A percentile compares a stretch with the other conserved stretches of the same genome.
Evolutionary conservation across 2,113 vertebrate species (phyloP).

Genomic region (Tricholaema leucomelas): DNA sequence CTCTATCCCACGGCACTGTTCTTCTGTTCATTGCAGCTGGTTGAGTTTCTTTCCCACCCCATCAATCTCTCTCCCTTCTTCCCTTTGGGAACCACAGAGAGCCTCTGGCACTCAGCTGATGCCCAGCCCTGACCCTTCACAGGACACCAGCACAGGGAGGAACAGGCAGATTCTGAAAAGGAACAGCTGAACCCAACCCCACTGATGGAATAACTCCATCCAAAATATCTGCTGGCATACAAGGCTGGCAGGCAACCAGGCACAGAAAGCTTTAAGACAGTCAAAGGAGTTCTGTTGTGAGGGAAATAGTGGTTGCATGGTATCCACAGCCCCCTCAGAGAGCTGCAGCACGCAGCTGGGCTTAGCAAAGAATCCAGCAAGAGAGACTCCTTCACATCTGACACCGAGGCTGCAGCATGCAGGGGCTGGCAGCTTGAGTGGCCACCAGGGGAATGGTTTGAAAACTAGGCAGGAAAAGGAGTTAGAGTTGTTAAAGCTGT

Average conservation of each 20-base stretch:
- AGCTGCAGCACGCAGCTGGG: not conserved
- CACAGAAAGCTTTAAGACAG: not conserved
- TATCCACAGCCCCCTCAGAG: not conserved
- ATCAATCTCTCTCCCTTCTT: too few species aligned
- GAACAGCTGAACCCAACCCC: not conserved
- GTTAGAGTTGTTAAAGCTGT: too few species aligned
- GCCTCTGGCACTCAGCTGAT: too few species aligned
- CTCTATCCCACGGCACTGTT: too few species aligned
- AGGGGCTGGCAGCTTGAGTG: fast-evolving
- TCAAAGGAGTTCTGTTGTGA: not conserved
- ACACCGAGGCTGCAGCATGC: fast-evolving
- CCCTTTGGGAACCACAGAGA: too few species aligned
- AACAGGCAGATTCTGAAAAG: fast-evolving
- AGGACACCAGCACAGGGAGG: fast-evolving
- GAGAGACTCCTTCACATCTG: not conserved
- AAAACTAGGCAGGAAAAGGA: too few species aligned
- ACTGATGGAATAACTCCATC: not conserved
- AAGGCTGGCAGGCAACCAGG: not conserved
- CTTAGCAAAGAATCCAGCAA: fast-evolving
- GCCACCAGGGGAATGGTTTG: fast-evolving
- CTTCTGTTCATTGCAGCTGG: too few species aligned
- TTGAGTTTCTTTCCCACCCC: too few species aligned
- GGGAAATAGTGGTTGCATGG: not conserved
- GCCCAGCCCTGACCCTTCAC: too few species aligned
- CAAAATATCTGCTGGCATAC: not conserved